Conservation (phyloP, 2,113 vertebrate species). For the Raphicerus campestris region DNA sequence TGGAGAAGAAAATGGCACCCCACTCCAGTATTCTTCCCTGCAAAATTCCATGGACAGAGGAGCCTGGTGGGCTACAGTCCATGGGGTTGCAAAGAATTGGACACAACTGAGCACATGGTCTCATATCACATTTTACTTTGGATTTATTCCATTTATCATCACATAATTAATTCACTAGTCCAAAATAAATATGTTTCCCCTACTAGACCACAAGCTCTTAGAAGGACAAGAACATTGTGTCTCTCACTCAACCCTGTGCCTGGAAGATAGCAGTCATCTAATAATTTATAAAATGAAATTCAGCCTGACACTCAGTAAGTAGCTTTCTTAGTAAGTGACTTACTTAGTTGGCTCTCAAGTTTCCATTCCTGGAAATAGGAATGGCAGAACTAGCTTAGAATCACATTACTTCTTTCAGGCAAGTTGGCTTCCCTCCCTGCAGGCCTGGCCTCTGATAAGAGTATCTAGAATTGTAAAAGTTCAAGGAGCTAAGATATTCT, state of each 20-base stretch:
- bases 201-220: background rate
- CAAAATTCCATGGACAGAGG: background rate
- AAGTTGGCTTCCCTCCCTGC: background rate
- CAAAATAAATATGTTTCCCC: background rate
- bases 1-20: background rate
- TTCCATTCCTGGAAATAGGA: conserved; percentile 24
- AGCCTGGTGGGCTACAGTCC: background rate
- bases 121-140: background rate
- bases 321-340: background rate
- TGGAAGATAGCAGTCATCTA: background rate
- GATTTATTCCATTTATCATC: background rate
- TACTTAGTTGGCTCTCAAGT: conserved; percentile 14
- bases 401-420: background rate
- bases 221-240: background rate
- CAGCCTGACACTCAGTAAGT: background rate
- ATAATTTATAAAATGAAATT: conserved; percentile 34
- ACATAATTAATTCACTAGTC: background rate
- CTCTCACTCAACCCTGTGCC: background rate
- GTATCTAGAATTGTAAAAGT: conserved; percentile 23
- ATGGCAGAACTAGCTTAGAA: background rate
- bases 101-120: background rate
- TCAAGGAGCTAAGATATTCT: conserved; percentile 13
- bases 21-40: background rate
- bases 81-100: background rate
- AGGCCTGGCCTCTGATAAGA: background rate